Percentiles rank a stretch among this genome's conserved stretches.
Evolutionary conservation across 2,888 invertebrate species (phyloP).

Genomic region (Nesidiocoris tenuis): DNA sequence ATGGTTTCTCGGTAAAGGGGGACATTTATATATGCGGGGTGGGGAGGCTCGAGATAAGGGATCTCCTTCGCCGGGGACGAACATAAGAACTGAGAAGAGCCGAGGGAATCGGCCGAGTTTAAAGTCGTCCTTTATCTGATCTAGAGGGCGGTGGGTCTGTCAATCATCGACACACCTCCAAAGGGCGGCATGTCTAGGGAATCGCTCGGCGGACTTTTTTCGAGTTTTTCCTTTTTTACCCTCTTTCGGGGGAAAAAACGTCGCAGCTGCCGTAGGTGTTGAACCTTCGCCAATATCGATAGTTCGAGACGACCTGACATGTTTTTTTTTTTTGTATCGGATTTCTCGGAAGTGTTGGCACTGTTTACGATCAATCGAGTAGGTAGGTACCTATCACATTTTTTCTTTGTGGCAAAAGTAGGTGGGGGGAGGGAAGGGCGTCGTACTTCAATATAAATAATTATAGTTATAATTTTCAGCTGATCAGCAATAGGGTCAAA

Average conservation of each 20-base stretch:
- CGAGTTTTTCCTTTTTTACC: not conserved
- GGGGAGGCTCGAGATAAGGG: not conserved
- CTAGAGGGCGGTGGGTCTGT: conserved; percentile 37
- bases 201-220: not conserved
- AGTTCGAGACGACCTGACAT: not conserved
- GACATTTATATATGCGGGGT: not conserved
- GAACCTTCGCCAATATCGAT: not conserved
- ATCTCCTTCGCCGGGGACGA: not conserved
- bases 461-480: no score
- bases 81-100: conserved; percentile 6
- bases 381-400: no score
- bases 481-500: no score
- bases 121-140: conserved; percentile 25
- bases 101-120: conserved; percentile 11
- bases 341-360: not conserved
- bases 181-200: conserved; percentile 21
- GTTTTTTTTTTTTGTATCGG: not conserved
- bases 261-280: conserved; percentile 12
- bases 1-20: conserved; percentile 31
- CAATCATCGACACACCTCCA: conserved; percentile 41
- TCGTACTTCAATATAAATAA: no score
- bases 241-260: conserved; percentile 1
- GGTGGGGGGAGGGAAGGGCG: no score
- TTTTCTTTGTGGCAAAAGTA: no score
- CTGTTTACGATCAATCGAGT: no score